Conservation (phyloP, 2,797 vertebrate species). For the Schizopygopsis malacanthus region DNA sequence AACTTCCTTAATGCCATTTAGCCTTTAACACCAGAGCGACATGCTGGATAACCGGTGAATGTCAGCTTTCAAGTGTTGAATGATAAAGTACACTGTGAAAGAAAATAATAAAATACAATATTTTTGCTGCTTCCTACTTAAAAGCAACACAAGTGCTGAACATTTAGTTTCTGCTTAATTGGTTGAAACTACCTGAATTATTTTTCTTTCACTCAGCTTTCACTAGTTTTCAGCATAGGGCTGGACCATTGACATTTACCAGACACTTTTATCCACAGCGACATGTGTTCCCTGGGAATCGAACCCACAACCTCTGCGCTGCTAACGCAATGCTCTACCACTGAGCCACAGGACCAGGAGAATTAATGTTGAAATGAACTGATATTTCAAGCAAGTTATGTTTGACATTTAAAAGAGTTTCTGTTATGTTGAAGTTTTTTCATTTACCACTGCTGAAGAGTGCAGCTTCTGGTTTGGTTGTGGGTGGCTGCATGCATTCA, state of each 20-base stretch:
- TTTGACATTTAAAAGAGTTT: not conserved
- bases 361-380: not conserved
- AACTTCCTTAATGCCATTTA: conserved; percentile 4
- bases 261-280: too few relatives aligned
- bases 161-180: not conserved
- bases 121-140: not conserved
- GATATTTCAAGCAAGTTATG: too few relatives aligned
- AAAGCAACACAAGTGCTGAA: not conserved
- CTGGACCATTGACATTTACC: not conserved
- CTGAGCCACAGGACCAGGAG: not conserved
- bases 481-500: not conserved
- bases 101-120: too few relatives aligned
- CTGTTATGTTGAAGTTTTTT: not conserved
- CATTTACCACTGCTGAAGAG: not conserved
- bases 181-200: not conserved
- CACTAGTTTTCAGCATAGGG: not conserved
- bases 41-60: not conserved
- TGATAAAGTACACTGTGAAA: not conserved
- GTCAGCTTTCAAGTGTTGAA: not conserved
- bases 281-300: too few relatives aligned
- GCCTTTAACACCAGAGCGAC: conserved; percentile 10
- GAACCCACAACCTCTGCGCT: too few relatives aligned
- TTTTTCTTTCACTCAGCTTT: not conserved
- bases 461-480: not conserved
- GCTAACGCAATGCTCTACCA: too few relatives aligned